These are phyloP conservation scores for Syrista parreyssii DNA, from an alignment of 2,888 invertebrate species.

Conservation along the genomic window DNA sequence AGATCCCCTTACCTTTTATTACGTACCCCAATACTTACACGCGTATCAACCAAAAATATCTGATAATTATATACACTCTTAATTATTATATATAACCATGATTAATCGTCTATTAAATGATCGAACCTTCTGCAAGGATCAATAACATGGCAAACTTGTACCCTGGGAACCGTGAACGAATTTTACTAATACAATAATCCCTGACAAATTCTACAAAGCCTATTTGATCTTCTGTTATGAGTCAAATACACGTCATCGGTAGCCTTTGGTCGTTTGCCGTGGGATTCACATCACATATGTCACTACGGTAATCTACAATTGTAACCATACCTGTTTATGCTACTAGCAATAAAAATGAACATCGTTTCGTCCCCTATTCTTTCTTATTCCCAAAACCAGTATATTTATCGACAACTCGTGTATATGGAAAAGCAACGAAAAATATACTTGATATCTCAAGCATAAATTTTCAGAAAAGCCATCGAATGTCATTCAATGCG, in stretches of 20 bases:
- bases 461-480: constrained; percentile 18
- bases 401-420: background rate
- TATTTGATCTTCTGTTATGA: constrained; percentile 55
- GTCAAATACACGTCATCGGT: constrained; percentile 50
- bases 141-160: background rate
- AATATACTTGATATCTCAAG: background rate
- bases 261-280: constrained; percentile 19
- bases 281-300: constrained; percentile 25
- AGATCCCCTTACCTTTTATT: background rate
- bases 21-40: background rate
- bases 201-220: constrained; percentile 54
- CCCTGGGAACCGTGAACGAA: background rate
- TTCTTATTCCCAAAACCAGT: background rate
- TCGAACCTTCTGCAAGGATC: background rate
- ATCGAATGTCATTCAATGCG: constrained; percentile 44
- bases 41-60: background rate
- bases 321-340: background rate
- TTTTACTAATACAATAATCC: background rate
- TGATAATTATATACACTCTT: background rate
- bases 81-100: background rate
- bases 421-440: background rate
- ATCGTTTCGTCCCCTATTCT: background rate
- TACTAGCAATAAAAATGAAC: background rate
- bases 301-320: background rate
- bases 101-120: background rate